phyloP scores from a whole-genome alignment of 1,140 invertebrate genomes.

The Drosophila subpulchrella region DNA sequence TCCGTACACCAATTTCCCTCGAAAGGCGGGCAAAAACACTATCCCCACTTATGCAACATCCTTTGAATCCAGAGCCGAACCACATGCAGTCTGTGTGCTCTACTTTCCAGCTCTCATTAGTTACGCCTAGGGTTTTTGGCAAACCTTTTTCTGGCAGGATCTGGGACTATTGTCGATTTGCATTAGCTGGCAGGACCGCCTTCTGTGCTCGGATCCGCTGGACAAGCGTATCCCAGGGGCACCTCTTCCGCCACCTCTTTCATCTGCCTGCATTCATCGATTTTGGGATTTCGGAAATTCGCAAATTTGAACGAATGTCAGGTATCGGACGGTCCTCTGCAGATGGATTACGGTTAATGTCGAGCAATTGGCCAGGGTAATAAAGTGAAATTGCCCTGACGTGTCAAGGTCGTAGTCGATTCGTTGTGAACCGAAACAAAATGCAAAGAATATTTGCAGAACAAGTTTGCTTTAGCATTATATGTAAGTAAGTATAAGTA shows the following conservation, averaged over 20 bases:
- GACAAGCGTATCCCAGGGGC: constrained; percentile 26
- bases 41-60: constrained; percentile 58
- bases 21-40: constrained; percentile 12
- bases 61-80: constrained; percentile 13
- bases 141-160: constrained; percentile 62
- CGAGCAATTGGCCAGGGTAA: constrained; percentile 76
- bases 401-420: constrained; percentile 63
- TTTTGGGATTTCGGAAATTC: constrained; percentile 71
- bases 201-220: constrained; percentile 39
- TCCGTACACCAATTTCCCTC: constrained; percentile 3
- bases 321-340: constrained; percentile 59
- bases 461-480: background rate
- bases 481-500: too few species aligned
- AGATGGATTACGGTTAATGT: constrained; percentile 77
- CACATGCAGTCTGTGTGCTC: constrained; percentile 29
- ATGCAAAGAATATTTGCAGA: background rate
- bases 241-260: constrained; percentile 64
- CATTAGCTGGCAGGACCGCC: constrained; percentile 69
- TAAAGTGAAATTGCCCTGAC: constrained; percentile 76
- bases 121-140: constrained; percentile 65
- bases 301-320: constrained; percentile 68
- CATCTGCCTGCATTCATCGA: constrained; percentile 69
- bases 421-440: background rate
- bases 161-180: constrained; percentile 73
- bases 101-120: constrained; percentile 59